A percentile compares a stretch with the other conserved stretches of the same genome.
These are phyloP conservation scores for Rhizomys pruinosus DNA, from an alignment of 2,113 vertebrate species.

Conservation along the genomic window DNA sequence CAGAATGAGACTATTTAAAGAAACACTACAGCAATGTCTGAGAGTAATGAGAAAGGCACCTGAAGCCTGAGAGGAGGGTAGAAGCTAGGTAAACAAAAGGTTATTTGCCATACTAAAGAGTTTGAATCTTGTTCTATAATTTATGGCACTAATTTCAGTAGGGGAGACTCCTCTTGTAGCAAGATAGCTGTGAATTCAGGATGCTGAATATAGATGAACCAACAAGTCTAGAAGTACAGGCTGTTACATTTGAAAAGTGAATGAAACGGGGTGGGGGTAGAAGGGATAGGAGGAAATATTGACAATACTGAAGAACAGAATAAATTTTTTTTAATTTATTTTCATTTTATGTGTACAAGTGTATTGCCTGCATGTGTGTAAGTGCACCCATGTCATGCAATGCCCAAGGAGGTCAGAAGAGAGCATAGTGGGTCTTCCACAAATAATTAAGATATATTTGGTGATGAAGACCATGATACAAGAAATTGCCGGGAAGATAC, in stretches of 20 bases:
- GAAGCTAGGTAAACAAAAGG: not conserved
- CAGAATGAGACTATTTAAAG: too few relatives aligned
- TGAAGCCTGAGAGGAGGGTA: not conserved
- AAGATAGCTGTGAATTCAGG: not conserved
- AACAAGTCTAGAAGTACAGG: not conserved
- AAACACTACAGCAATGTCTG: too few relatives aligned
- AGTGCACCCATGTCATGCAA: too few relatives aligned
- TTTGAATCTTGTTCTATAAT: not conserved
- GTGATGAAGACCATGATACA: not conserved
- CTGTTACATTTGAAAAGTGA: too few relatives aligned
- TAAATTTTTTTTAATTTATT: too few relatives aligned
- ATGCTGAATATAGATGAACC: not conserved
- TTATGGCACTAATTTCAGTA: not conserved
- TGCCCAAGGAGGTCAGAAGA: too few relatives aligned
- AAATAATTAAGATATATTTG: not conserved
- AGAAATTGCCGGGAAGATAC: not conserved
- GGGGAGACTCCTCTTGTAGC: not conserved
- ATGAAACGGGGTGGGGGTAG: too few relatives aligned
- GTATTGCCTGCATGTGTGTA: too few relatives aligned
- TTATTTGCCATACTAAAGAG: not conserved
- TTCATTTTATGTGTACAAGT: too few relatives aligned
- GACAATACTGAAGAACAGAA: too few relatives aligned
- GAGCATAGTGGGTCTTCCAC: too few relatives aligned
- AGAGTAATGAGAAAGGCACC: not conserved
- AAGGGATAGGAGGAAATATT: too few relatives aligned